Percentiles rank a stretch among this genome's conserved stretches.
Conservation (phyloP, 2,113 vertebrate genomes). For the Paracanthobrama guichenoti region DNA sequence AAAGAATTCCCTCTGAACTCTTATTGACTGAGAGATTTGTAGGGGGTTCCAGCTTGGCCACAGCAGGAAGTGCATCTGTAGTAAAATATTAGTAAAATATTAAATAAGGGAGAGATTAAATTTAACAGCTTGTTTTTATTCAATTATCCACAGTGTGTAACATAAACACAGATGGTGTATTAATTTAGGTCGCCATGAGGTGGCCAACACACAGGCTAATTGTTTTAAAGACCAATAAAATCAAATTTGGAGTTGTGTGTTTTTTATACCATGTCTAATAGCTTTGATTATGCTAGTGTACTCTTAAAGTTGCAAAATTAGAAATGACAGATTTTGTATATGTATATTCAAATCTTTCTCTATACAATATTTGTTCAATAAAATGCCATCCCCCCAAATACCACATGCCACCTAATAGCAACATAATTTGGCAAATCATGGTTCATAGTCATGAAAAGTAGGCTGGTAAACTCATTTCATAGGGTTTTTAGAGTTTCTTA, state of each 20-base stretch:
- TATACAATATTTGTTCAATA: background rate
- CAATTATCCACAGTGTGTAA: slow-evolving; percentile 22
- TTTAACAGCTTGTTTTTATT: background rate
- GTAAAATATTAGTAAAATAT: slow-evolving; percentile 29
- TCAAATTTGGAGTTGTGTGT: background rate
- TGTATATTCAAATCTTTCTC: background rate
- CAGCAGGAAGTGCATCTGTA: slow-evolving; percentile 69
- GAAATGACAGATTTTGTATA: no score
- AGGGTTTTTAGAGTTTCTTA: background rate
- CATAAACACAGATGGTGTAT: slow-evolving; percentile 15
- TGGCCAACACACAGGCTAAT: background rate
- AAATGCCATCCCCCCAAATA: background rate
- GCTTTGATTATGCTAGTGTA: background rate
- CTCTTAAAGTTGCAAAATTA: background rate
- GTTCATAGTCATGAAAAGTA: background rate
- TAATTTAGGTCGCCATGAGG: slow-evolving; percentile 23
- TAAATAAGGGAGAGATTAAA: slow-evolving; percentile 10
- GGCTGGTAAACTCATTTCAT: background rate
- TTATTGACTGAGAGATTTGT: slow-evolving; percentile 77
- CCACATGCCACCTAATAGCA: background rate
- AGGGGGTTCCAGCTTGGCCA: slow-evolving; percentile 77
- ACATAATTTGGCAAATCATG: background rate
- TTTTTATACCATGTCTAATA: background rate
- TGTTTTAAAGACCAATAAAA: background rate
- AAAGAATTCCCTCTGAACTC: slow-evolving; percentile 79